These are phyloP conservation scores for Trachurus trachurus DNA, from an alignment of 2,797 vertebrate species.

Conservation along the genomic window DNA sequence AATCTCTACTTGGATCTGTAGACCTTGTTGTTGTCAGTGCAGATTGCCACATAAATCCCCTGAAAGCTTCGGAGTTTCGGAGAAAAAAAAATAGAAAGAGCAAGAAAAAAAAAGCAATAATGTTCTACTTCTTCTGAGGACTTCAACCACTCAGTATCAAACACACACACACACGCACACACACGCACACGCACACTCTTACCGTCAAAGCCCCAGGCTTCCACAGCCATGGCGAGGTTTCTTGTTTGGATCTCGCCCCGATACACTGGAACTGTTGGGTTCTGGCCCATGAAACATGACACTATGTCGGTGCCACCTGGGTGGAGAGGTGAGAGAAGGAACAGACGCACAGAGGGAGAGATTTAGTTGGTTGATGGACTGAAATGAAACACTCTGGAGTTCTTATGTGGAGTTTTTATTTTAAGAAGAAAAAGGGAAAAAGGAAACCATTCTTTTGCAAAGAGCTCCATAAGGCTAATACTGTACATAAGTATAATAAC, in stretches of 20 bases:
- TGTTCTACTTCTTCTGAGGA: not conserved
- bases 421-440: not conserved
- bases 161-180: not conserved
- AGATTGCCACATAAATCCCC: not conserved
- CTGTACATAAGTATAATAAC: too few species aligned
- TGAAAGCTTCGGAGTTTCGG: not conserved
- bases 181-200: conserved; percentile 19
- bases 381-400: not conserved
- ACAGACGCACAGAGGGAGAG: conserved; percentile 8
- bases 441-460: not conserved
- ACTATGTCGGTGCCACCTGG: conserved; percentile 97
- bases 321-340: conserved; percentile 24
- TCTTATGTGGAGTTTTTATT: not conserved
- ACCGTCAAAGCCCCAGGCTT: conserved; percentile 94
- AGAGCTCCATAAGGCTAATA: not conserved
- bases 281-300: conserved; percentile 98
- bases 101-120: not conserved
- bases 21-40: not conserved
- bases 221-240: conserved; percentile 95
- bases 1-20: not conserved
- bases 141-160: not conserved
- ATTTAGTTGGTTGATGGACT: conserved; percentile 1
- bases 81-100: not conserved
- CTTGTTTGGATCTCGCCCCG: conserved; percentile 96
- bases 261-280: conserved; percentile 92